phyloP scores from a whole-genome alignment of 1,140 invertebrate species.

The Aporrectodea caliginosa region DNA sequence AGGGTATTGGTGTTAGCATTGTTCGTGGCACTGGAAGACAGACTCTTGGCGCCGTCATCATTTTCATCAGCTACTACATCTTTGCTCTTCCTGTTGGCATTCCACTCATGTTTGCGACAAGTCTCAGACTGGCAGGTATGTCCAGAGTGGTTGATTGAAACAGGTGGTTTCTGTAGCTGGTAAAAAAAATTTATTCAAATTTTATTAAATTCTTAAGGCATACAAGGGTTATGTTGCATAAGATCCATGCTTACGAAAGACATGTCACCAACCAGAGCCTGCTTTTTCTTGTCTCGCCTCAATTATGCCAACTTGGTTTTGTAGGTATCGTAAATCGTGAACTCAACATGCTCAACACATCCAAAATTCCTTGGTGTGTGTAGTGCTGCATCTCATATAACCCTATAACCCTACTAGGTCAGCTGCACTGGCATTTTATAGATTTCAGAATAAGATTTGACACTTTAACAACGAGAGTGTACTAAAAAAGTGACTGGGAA shows the following conservation, averaged over 20 bases:
- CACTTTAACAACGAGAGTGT: too few relatives aligned
- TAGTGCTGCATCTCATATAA: too few relatives aligned
- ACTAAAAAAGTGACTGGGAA: too few relatives aligned
- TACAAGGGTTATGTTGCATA: neutral
- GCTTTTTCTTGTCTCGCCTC: neutral
- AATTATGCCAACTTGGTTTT: too few relatives aligned
- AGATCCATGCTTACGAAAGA: neutral
- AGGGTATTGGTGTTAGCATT: conserved; percentile 32
- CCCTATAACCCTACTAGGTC: too few relatives aligned
- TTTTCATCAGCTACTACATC: conserved; percentile 32
- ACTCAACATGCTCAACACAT: too few relatives aligned
- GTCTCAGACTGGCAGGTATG: conserved; percentile 32
- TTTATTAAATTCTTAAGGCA: neutral
- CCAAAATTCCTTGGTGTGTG: too few relatives aligned
- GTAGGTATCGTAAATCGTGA: too few relatives aligned
- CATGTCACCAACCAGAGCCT: neutral
- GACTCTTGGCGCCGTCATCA: conserved; percentile 31
- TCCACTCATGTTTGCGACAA: conserved; percentile 33
- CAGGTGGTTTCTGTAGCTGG: neutral
- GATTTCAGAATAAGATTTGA: too few relatives aligned
- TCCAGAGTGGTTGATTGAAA: too few relatives aligned
- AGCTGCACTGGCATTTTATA: too few relatives aligned
- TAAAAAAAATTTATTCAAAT: neutral
- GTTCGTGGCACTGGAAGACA: conserved; percentile 34
- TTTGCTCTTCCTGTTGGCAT: conserved; percentile 34